These are phyloP conservation scores for Zapornia atra DNA, from an alignment of 2,113 vertebrate genomes.

Conservation along the genomic window DNA sequence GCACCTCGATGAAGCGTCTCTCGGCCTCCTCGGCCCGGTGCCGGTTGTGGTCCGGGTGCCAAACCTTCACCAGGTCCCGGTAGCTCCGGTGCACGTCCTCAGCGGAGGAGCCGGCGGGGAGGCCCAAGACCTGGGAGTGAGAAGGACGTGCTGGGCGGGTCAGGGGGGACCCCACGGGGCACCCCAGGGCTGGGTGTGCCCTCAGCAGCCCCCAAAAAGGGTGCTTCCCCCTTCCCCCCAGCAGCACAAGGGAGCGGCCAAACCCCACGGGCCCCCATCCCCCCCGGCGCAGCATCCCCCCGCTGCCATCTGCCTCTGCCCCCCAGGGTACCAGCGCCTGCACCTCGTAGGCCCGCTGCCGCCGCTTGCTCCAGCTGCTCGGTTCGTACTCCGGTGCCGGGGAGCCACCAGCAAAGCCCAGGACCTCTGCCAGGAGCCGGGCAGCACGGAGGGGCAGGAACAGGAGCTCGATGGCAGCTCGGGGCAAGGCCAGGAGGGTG, in stretches of 20 bases:
- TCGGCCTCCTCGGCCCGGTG: constrained; percentile 78
- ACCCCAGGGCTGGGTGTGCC: too few species aligned
- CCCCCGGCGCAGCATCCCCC: neutral
- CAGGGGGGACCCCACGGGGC: neutral
- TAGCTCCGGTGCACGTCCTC: constrained; percentile 85
- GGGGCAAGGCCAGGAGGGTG: neutral
- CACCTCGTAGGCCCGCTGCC: constrained; percentile 82
- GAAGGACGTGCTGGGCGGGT: neutral
- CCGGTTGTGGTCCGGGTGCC: constrained; percentile 90
- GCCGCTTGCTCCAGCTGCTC: neutral
- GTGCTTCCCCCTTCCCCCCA: neutral
- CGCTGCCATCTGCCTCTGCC: rapidly evolving
- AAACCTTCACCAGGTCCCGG: constrained; percentile 83
- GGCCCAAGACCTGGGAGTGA: constrained; percentile 78
- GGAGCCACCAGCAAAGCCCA: constrained; percentile 48
- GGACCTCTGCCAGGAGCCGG: constrained; percentile 61
- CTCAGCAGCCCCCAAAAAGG: neutral
- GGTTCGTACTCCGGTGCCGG: rapidly evolving
- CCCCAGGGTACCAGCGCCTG: neutral
- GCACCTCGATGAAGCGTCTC: constrained; percentile 84
- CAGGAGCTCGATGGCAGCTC: constrained; percentile 75
- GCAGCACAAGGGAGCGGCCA: neutral
- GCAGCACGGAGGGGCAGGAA: constrained; percentile 66
- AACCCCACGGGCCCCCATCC: neutral
- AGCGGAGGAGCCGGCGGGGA: constrained; percentile 74